Percentiles rank a stretch among this genome's conserved stretches.
Evolutionary conservation across 1,140 invertebrate species (phyloP).

Genomic region (Lepidotrigona ventralis): DNA sequence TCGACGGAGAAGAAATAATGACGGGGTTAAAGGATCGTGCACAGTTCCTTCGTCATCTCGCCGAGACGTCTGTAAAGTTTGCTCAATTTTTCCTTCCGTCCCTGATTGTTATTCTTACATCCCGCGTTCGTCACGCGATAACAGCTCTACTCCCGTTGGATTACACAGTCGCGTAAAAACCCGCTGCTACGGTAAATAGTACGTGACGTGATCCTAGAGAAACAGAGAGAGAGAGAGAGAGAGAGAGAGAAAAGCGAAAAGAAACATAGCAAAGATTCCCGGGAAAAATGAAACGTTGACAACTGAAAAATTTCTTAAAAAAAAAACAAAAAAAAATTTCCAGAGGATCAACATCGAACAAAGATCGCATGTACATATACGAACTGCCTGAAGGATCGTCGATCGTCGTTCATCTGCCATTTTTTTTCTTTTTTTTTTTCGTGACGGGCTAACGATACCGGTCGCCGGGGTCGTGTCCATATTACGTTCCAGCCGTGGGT

Average conservation of each 20-base stretch:
- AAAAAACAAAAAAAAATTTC: neutral
- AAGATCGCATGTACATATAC: neutral
- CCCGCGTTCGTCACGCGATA: slow-evolving; percentile 35
- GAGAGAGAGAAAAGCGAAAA: neutral
- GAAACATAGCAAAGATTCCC: neutral
- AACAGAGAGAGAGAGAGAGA: too few relatives aligned
- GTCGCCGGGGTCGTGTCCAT: neutral
- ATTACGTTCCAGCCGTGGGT: slow-evolving; percentile 18
- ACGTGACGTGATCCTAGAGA: slow-evolving; percentile 21
- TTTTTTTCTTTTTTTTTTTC: neutral
- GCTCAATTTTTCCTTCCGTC: slow-evolving; percentile 35
- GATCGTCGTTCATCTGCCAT: neutral
- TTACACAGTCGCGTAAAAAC: slow-evolving; percentile 18
- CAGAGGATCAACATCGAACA: neutral
- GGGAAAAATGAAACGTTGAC: slow-evolving; percentile 61
- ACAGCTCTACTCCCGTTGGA: slow-evolving; percentile 26
- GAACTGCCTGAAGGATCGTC: neutral
- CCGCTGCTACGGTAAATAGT: slow-evolving; percentile 31
- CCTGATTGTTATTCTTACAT: slow-evolving; percentile 50
- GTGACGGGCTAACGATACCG: slow-evolving; percentile 4
- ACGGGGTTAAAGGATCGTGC: slow-evolving; percentile 17
- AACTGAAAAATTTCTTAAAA: neutral
- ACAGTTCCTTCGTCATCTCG: slow-evolving; percentile 6
- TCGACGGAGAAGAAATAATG: slow-evolving; percentile 16
- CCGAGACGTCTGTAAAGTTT: slow-evolving; percentile 19